Percentiles rank a stretch among this genome's conserved stretches.
These are phyloP conservation scores for Phrynocephalus vlangalii DNA, from an alignment of 2,797 vertebrate genomes.

Conservation along the genomic window DNA sequence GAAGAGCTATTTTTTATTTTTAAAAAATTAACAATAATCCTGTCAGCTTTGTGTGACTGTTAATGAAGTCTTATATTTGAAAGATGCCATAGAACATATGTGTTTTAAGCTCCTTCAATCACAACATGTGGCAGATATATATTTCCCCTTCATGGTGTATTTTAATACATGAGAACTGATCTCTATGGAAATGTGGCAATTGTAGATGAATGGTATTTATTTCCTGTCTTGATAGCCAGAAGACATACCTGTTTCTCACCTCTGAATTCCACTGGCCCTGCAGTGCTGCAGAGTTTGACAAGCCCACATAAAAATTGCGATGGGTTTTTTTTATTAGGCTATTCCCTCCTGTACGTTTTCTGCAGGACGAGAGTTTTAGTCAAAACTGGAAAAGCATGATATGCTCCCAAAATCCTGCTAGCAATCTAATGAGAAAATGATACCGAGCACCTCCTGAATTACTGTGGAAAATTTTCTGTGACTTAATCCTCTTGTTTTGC, in stretches of 20 bases:
- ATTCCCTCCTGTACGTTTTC: conserved; percentile 37
- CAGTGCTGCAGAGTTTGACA: conserved; percentile 3
- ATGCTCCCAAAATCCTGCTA: conserved; percentile 2
- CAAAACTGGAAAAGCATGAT: conserved; percentile 45
- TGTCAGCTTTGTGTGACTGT: neutral
- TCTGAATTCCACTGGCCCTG: neutral
- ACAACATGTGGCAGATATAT: neutral
- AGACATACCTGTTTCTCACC: neutral
- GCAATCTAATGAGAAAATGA: neutral
- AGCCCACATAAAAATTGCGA: conserved; percentile 37
- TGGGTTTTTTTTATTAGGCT: conserved; percentile 39
- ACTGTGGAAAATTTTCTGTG: conserved; percentile 16
- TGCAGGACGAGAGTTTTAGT: conserved; percentile 17
- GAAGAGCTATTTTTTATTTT: neutral
- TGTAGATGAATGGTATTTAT: conserved; percentile 34
- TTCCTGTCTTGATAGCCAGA: conserved; percentile 23
- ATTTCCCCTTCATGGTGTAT: neutral
- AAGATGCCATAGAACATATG: neutral
- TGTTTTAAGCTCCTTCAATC: neutral
- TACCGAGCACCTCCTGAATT: conserved; percentile 22
- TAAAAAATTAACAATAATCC: neutral
- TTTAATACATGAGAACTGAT: neutral
- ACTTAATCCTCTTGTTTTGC: conserved; percentile 32
- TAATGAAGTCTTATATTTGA: neutral
- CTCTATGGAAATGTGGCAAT: conserved; percentile 22